phyloP scores from a whole-genome alignment of 2,113 vertebrate species.

The Apus apus region DNA sequence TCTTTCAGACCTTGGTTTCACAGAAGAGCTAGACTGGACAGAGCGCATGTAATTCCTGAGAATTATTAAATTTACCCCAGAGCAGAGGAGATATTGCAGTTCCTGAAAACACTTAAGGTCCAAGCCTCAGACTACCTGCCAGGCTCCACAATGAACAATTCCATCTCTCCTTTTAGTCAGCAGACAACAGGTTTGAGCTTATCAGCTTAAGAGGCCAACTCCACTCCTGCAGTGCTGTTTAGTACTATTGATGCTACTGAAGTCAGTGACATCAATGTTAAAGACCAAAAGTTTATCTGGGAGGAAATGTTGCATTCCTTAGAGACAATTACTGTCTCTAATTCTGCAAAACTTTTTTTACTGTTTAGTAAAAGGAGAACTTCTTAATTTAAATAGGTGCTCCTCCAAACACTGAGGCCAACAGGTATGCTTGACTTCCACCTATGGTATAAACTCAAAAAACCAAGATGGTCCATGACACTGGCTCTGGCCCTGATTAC shows the following conservation, averaged over 20 bases:
- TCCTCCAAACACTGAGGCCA: not conserved
- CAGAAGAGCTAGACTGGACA: not conserved
- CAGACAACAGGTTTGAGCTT: not conserved
- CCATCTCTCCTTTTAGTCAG: not conserved
- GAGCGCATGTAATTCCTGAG: not conserved
- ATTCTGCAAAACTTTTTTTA: not conserved
- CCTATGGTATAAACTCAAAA: not conserved
- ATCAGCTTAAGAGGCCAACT: not conserved
- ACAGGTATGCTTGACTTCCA: not conserved
- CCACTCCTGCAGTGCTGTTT: not conserved
- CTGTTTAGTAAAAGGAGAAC: not conserved
- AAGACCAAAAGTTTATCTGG: not conserved
- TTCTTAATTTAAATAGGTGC: not conserved
- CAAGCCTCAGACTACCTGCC: not conserved
- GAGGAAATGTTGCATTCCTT: not conserved
- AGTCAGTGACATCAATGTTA: not conserved
- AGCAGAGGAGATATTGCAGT: not conserved
- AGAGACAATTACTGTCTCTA: not conserved
- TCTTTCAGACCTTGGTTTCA: not conserved
- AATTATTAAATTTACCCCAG: not conserved
- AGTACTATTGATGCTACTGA: not conserved
- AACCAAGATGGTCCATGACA: not conserved
- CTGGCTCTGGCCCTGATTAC: not conserved
- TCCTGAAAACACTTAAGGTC: not conserved
- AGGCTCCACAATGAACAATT: not conserved